Percentiles rank a stretch among this genome's conserved stretches.
These are phyloP conservation scores for Microplitis deprimator DNA, from an alignment of 2,888 invertebrate species.

Conservation along the genomic window DNA sequence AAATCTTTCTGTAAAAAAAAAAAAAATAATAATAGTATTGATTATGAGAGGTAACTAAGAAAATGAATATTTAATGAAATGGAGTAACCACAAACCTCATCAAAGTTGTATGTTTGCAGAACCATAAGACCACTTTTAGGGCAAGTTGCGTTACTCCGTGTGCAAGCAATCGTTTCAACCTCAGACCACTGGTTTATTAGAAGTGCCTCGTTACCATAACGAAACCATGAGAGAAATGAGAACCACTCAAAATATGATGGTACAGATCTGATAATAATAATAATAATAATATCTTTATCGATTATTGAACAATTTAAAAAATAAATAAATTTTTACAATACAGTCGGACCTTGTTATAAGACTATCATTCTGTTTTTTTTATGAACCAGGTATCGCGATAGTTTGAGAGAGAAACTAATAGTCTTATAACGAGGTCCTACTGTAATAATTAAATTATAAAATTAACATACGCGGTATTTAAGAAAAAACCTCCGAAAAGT, in stretches of 20 bases:
- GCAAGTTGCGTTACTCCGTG: conserved; percentile 82
- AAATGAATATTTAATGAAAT: conserved; percentile 13
- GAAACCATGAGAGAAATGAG: conserved; percentile 92
- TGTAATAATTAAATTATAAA: conserved; percentile 3
- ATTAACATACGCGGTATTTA: conserved; percentile 84
- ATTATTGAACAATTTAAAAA: neutral
- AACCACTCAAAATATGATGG: conserved; percentile 89
- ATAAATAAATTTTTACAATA: neutral
- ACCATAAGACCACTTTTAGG: conserved; percentile 85
- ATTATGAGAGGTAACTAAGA: neutral
- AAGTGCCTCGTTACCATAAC: conserved; percentile 91
- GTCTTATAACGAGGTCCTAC: too few relatives aligned
- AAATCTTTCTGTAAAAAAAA: conserved; percentile 77
- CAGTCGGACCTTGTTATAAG: too few relatives aligned
- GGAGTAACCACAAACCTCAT: conserved; percentile 73
- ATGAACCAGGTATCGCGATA: too few relatives aligned
- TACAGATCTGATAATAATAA: conserved; percentile 78
- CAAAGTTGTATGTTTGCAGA: conserved; percentile 84
- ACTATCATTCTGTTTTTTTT: too few relatives aligned
- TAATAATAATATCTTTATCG: neutral
- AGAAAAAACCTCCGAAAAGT: conserved; percentile 95
- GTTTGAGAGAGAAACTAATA: too few relatives aligned
- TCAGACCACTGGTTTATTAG: conserved; percentile 91
- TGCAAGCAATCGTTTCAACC: conserved; percentile 83
- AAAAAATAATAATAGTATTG: neutral